Percentiles rank a stretch among this genome's conserved stretches.
These are phyloP conservation scores for Orthosia gothica DNA, from an alignment of 2,888 invertebrate genomes.

Conservation along the genomic window DNA sequence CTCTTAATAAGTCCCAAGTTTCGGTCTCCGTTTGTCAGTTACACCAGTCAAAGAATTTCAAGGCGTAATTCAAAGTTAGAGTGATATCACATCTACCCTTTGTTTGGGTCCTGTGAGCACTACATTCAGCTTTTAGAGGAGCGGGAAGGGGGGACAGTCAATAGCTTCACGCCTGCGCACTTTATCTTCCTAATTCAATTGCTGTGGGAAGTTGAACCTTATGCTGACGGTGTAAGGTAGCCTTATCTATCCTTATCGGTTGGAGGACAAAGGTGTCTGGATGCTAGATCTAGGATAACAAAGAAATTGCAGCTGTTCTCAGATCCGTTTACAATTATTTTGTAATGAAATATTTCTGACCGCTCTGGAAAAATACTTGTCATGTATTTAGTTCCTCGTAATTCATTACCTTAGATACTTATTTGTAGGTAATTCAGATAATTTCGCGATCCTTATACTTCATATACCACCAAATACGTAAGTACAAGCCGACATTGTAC, in stretches of 20 bases:
- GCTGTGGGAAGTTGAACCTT: conserved; percentile 56
- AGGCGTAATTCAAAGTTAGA: conserved; percentile 2
- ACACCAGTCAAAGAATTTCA: conserved; percentile 15
- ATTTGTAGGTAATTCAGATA: too few species aligned
- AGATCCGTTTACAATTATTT: neutral
- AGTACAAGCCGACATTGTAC: too few species aligned
- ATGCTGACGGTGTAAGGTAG: conserved; percentile 41
- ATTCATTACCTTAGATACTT: too few species aligned
- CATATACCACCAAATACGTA: too few species aligned
- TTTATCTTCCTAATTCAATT: conserved; percentile 55
- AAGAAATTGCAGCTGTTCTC: conserved; percentile 34
- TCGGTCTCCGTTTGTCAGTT: neutral
- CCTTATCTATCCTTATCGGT: conserved; percentile 29
- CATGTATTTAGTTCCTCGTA: too few species aligned
- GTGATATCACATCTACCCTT: conserved; percentile 55
- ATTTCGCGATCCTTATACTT: too few species aligned
- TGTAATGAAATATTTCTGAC: neutral
- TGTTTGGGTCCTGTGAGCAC: conserved; percentile 77
- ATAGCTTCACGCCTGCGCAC: conserved; percentile 85
- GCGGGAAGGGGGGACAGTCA: conserved; percentile 78
- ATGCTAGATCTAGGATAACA: conserved; percentile 61
- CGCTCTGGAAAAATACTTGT: neutral
- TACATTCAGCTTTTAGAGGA: conserved; percentile 77
- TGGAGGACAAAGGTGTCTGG: conserved; percentile 65
- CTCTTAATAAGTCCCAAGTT: neutral